Base-by-base conservation (phyloP, 2,888 invertebrate genomes). In the Liopterus haemorrhoidalis region DNA sequence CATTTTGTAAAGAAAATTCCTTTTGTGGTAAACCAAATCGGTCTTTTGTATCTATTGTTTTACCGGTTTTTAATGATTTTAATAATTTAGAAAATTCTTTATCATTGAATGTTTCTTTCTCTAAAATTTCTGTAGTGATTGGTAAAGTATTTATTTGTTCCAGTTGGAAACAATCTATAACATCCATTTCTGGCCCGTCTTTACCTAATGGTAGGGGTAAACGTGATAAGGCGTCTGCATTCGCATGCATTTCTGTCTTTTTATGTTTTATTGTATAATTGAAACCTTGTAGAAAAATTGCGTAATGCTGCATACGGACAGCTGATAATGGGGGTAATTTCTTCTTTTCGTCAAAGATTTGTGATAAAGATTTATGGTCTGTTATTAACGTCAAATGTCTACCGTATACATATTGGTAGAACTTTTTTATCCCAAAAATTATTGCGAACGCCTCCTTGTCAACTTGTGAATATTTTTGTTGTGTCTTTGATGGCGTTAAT, bases 381-480 rank as follows among this genome's bases (percentile, higher is more conserved):
- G 66, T 66, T 5, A 57, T 28, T 9, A 69, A 50, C 1, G 54
- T 59, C 50, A 70, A 70, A 3, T 54, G 49, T 2, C 61, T 47
- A 3, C 66, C 68, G 49, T 56, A 62, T 5, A 69, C 16, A 50
- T 64, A 70, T 8, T 62, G 55, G 44, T 64, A 58, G 51, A 70
- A 70, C 50, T 59, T 59, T 16, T 56, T 53, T 2, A 68, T 54
- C 1, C 59, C 64, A 45, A 53, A 69, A 12, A 64, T 50, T 4
- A 68, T 53, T 3, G 60, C 59, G 11, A 63, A 54, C 1, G 62
- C 65, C 52, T 60, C 57, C 6, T 52, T 49, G 28, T 59, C 57
- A 5, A 57, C 41, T 40, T 57, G 54, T n/a, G 45, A 61, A 49
- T 61, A 59, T 22, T 50, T 49, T 44, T 54, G 54, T 37, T 66